Evolutionary conservation across 2,113 vertebrate species (phyloP), one percentile per base, ranked within the genome.

Genomic region (Cyprinodon tularosa): DNA sequence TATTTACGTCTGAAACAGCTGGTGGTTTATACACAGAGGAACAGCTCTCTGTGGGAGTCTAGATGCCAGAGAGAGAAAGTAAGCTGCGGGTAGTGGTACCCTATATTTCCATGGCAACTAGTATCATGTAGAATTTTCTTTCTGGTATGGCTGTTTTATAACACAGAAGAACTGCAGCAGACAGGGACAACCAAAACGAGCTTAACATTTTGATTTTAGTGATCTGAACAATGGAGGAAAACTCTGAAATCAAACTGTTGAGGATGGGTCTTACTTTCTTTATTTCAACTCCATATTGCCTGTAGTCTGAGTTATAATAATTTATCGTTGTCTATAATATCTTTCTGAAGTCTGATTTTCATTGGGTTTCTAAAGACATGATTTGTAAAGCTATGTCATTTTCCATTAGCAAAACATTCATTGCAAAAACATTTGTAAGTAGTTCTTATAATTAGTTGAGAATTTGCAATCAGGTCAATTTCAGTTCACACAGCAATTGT

Each of bases 1-100:
- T 95, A 95, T 94, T 96, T 91, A 94, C 93, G 93, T 90, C 93
- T 88, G 84, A 91, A 91, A 91, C 90, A 92, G 88, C 89, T 90
- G 88, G 90, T 68, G 74, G 84, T 83, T 90, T 67, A 92, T 87
- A 76, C 92, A 92, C 90, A 85, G 85, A 89, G 89, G 91, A 90
- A 82, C 70, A 82, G 77, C 80, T 85, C 91, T 89, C 86, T 67
- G 83, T 72, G 84, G 91, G 83, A 88, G 80, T 68, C 81, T 85
- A 81, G 71, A 81, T 73, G 57, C 62, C 73, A 71, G 77, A 82
- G 77, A 84, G 77, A 87, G 74, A 76, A 61, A 71, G 79, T 69
- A 44, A 83, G 87, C 80, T 73, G 81, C 38, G 64, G 84, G 85
- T 84, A 83, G 53, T 57, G 78, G 77, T 86, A 88, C 74, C 87